Evolutionary conservation across 1,140 invertebrate species (phyloP).

Genomic region (Eciton burchellii): DNA sequence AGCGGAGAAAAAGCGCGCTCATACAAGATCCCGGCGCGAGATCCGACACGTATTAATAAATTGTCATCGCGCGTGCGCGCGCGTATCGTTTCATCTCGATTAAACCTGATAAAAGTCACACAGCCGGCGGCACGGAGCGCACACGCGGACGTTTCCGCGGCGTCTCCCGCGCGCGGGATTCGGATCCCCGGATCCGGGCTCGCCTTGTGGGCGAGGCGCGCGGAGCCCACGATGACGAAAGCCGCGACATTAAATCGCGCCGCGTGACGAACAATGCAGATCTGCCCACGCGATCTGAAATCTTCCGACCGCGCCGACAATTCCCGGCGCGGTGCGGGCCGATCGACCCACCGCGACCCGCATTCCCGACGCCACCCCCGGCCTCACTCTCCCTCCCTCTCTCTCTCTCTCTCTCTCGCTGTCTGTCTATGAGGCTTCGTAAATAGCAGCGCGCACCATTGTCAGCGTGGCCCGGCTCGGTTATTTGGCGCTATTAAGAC

Average conservation of each 20-base stretch:
- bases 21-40: background rate
- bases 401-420: too few relatives aligned
- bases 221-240: conserved; percentile 28
- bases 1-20: background rate
- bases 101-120: background rate
- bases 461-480: conserved; percentile 63
- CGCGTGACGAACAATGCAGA: conserved; percentile 46
- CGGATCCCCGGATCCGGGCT: conserved; percentile 12
- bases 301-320: conserved; percentile 55
- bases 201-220: conserved; percentile 34
- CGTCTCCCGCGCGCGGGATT: conserved; percentile 29
- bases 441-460: conserved; percentile 74
- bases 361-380: conserved; percentile 72
- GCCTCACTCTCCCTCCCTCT: too few relatives aligned
- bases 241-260: conserved; percentile 46
- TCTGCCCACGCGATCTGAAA: conserved; percentile 34
- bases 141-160: too few relatives aligned
- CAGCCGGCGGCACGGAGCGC: background rate
- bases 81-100: background rate
- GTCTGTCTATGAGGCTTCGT: conserved; percentile 50
- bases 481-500: conserved; percentile 79
- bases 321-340: conserved; percentile 47
- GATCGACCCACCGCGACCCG: conserved; percentile 29
- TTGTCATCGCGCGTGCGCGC: background rate
- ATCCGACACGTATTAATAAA: conserved; percentile 4